Evolutionary conservation across 2,113 vertebrate species (phyloP).

Genomic region (Bubo blakistoni): DNA sequence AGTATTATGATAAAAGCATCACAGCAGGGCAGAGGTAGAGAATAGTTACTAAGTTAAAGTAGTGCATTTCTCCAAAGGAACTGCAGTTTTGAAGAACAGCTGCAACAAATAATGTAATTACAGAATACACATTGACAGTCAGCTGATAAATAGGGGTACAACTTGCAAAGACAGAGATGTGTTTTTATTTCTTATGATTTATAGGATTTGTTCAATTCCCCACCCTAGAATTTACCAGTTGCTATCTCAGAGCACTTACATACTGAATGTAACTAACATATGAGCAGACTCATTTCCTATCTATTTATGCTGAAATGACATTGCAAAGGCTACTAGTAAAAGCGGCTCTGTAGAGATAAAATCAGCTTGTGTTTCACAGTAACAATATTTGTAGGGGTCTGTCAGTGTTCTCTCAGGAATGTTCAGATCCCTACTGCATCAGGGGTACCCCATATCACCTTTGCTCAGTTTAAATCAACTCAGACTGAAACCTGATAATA

Average conservation of each 20-base stretch:
- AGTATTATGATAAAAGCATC: slow-evolving; percentile 46
- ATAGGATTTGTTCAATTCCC: background rate
- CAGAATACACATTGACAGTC: background rate
- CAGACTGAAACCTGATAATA: background rate
- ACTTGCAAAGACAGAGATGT: background rate
- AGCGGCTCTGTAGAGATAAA: background rate
- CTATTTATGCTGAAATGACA: background rate
- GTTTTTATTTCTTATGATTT: background rate
- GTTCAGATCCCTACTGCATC: background rate
- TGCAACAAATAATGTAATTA: slow-evolving; percentile 23
- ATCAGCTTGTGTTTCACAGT: background rate
- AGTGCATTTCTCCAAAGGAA: slow-evolving; percentile 1
- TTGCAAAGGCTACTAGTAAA: background rate
- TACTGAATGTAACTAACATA: background rate
- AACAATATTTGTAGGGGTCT: background rate
- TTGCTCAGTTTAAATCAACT: background rate
- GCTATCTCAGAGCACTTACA: background rate
- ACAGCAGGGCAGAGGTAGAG: slow-evolving; percentile 15
- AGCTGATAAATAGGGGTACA: background rate
- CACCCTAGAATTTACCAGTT: background rate
- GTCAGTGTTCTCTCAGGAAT: background rate
- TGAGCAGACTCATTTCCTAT: background rate
- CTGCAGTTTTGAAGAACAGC: slow-evolving; percentile 18
- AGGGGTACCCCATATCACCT: background rate
- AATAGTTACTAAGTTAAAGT: slow-evolving; percentile 17